Base-by-base conservation (phyloP, 2,113 vertebrate species). In the Oriolus oriolus region DNA sequence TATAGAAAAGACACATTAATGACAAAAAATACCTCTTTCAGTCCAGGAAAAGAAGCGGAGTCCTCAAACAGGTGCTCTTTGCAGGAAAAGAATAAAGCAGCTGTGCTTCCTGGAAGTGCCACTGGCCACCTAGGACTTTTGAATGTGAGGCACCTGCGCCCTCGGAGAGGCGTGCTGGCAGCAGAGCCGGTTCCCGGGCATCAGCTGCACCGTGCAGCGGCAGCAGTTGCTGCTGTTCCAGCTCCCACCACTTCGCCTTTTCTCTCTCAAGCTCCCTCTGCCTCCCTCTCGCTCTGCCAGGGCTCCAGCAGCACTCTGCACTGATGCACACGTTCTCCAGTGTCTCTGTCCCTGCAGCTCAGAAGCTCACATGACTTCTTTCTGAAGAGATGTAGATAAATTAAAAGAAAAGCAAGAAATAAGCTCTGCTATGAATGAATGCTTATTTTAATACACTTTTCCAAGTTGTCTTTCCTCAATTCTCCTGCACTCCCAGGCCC, bases 321-420 rank as follows among this genome's bases (percentile, higher is more conserved):
- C 78, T 91, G 95, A 91, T 94, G 93, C 94, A 95, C 73, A 84
- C 82, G n/a, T 90, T 92, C 94, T 93, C 53, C 57, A 82, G 93
- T 77, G 84, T 14, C 77, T 93, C 96, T 70, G 92, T 95, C 86
- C 88, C 86, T 5, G 88, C 92, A 90, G 96, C 96, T 96, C 92
- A 64, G 69, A 14, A 87, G 97, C 96, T 97, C 97, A 97, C 97
- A 97, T 97, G 97, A 97, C 97, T 97, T 75, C 83, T 88, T 73
- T 74, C 95, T 84, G 44, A 93, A 86, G 41, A 96, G 82, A 93
- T 87, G 94, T 88, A 96, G 94, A 91, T 17, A 96, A 90, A 93
- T 84, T 87, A 39, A 90, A 79, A 95, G 76, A 77, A 74, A 84
- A 90, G 74, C 42, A 57, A 76, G 59, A 89, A 93, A 44, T 47